Conservation (phyloP, 2,888 invertebrate genomes). For the Volucella inflata region DNA sequence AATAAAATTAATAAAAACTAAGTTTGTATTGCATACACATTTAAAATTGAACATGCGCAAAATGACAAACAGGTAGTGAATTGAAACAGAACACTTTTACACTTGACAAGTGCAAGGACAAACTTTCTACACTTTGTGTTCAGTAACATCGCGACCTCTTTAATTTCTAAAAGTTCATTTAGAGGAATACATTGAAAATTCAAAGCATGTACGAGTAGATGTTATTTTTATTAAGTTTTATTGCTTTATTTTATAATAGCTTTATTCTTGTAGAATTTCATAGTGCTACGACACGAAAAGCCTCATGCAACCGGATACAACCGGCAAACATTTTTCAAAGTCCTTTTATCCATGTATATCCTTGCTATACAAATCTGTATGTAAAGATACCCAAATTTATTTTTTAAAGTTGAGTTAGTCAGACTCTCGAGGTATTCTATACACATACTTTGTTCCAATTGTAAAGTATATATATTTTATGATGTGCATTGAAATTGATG, state of each 20-base stretch:
- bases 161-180: constrained; percentile 25
- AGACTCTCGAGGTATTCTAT: too few species aligned
- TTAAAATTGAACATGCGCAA: constrained; percentile 48
- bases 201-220: too few species aligned
- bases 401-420: too few species aligned
- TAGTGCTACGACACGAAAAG: too few species aligned
- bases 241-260: too few species aligned
- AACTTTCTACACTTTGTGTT: constrained; percentile 29
- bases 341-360: too few species aligned
- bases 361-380: too few species aligned
- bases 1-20: background rate
- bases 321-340: too few species aligned
- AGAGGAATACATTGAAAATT: background rate
- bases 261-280: too few species aligned
- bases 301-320: too few species aligned
- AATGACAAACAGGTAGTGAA: constrained; percentile 35
- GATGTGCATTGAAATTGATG: constrained; percentile 35
- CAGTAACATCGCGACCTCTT: constrained; percentile 60
- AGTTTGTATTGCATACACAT: background rate
- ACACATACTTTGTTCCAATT: background rate
- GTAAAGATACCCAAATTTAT: too few species aligned
- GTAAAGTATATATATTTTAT: constrained; percentile 4
- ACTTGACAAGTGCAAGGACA: constrained; percentile 44
- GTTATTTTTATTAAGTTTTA: too few species aligned
- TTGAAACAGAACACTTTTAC: constrained; percentile 42